phyloP scores from a whole-genome alignment of 2,113 vertebrate species.

The Caretta caretta region DNA sequence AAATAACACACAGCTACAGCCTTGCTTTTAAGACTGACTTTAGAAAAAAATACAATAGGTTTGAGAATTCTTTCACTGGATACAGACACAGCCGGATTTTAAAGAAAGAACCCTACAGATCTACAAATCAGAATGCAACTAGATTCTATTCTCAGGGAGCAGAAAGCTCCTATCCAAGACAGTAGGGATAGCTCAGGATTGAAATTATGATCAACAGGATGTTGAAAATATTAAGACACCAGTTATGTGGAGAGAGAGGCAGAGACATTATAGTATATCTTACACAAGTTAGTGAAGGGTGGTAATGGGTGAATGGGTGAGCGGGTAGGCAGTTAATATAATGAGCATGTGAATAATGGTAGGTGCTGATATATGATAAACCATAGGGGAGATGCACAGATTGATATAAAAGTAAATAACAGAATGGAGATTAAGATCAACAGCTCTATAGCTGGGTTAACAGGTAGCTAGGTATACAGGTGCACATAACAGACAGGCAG shows the following conservation, averaged over 20 bases:
- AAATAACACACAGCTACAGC: conserved; percentile 31
- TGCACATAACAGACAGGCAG: not conserved
- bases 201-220: not conserved
- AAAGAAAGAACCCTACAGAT: not conserved
- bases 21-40: not conserved
- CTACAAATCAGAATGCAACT: not conserved
- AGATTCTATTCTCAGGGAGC: not conserved
- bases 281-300: not conserved
- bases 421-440: fast-evolving
- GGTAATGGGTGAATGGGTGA: not conserved
- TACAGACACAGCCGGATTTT: conserved; percentile 38
- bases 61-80: conserved; percentile 30
- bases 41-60: not conserved
- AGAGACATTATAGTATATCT: not conserved
- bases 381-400: fast-evolving
- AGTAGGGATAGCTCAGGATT: not conserved
- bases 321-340: not conserved
- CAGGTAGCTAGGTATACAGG: not conserved
- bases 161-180: not conserved
- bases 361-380: not conserved
- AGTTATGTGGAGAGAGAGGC: not conserved
- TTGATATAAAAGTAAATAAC: not conserved
- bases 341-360: fast-evolving
- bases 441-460: not conserved
- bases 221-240: not conserved